Evolutionary conservation across 2,888 invertebrate species (phyloP), one percentile per base, ranked within the genome.

Genomic region (Pseudoips prasinana): DNA sequence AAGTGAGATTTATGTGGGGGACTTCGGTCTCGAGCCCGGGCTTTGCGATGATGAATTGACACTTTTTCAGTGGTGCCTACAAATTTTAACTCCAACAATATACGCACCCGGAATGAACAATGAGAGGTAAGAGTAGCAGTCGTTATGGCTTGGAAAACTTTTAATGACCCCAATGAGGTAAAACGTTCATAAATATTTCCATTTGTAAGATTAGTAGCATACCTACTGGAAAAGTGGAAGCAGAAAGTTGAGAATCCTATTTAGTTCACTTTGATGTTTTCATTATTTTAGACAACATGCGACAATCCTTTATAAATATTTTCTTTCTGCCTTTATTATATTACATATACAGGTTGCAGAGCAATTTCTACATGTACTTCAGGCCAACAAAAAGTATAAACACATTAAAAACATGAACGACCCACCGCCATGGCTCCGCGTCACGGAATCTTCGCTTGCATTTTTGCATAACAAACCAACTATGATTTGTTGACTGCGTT

Each of bases 21-120:
- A 84, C 87, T 83, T 75, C 78, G 82, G 71, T 72, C 81, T 79
- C 76, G 76, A 80, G 81, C 83, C 78, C 72, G 74, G 82, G 85
- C 86, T 86, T 85, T 86, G 64, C 77, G 80, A 88, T 88, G 88
- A 88, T 88, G 88, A 87, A 88, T 87, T 86, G 86, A 80, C 85
- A 85, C 86, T 87, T 86, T 87, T 87, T 86, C 83, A 86, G 80
- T 67, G 72, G 68, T 66, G 74, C 81, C 79, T 79, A 83, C 87
- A 85, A 87, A 86, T 87, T 87, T 84, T 72, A 80, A 81, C 76
- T 81, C 75, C 74, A 76, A 78, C 79, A 80, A 79, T 82, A 84
- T 82, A 86, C 88, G 87, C 78, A 75, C 71, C 67, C 71, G 69
- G 87, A 87, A 88, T 88, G 78, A 84, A 79, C 82, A 86, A 85